These are phyloP conservation scores for Lepilemur ruficaudatus DNA, from an alignment of 2,797 vertebrate species.

Conservation along the genomic window DNA sequence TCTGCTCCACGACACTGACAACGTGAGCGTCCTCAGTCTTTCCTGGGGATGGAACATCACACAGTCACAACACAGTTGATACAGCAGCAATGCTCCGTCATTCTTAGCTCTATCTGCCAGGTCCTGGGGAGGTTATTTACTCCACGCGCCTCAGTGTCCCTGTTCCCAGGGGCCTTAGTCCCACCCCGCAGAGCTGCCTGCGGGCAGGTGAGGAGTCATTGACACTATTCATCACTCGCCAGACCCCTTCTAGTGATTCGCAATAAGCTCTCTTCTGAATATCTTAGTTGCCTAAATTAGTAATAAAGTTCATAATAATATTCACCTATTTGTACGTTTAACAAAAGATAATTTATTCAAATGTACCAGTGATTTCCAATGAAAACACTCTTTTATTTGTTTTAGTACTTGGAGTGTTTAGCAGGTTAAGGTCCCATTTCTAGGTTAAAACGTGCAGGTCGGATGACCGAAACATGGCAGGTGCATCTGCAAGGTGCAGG, in stretches of 20 bases:
- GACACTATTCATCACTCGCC: fast-evolving
- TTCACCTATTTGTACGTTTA: background rate
- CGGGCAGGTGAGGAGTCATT: fast-evolving
- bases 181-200: fast-evolving
- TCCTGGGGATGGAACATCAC: background rate
- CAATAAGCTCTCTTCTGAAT: background rate
- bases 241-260: too few relatives aligned
- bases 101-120: fast-evolving
- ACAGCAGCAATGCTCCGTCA: fast-evolving
- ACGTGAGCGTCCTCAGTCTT: constrained; percentile 68
- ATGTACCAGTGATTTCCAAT: fast-evolving
- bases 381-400: background rate
- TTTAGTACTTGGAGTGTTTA: fast-evolving
- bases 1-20: constrained; percentile 79
- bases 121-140: fast-evolving
- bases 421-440: background rate
- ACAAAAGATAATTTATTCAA: background rate
- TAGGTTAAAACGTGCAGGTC: too few relatives aligned
- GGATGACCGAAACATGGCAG: fast-evolving
- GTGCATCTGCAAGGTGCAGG: fast-evolving
- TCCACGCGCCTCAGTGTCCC: fast-evolving
- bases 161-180: fast-evolving
- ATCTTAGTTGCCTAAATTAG: too few relatives aligned
- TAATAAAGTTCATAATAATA: background rate
- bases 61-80: fast-evolving